These are phyloP conservation scores for Epistrophe grossulariae DNA, from an alignment of 2,888 invertebrate genomes.

Conservation along the genomic window DNA sequence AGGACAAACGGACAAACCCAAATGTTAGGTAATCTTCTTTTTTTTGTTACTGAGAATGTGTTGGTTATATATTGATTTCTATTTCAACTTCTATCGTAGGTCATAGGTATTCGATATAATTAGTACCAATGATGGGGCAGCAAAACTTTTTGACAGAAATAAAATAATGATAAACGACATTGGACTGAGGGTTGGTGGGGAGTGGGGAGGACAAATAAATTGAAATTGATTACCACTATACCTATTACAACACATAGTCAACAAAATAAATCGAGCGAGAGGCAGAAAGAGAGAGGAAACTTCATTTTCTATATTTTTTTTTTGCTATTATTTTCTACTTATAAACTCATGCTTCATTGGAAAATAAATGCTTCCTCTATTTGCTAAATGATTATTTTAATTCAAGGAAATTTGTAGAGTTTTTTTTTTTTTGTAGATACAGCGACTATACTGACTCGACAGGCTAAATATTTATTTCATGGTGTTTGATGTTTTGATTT, in stretches of 20 bases:
- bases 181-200: background rate
- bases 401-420: constrained; percentile 3
- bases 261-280: background rate
- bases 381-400: constrained; percentile 33
- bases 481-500: constrained; percentile 13
- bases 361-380: constrained; percentile 19
- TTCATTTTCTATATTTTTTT: background rate
- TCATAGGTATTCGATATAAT: constrained; percentile 73
- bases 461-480: constrained; percentile 8
- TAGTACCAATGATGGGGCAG: constrained; percentile 71
- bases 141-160: constrained; percentile 74
- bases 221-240: constrained; percentile 69
- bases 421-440: background rate
- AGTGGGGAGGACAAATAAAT: constrained; percentile 50
- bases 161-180: constrained; percentile 74
- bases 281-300: background rate
- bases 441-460: background rate
- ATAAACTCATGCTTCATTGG: constrained; percentile 21
- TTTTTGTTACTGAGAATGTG: constrained; percentile 7
- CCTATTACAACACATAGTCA: background rate
- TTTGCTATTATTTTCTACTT: constrained; percentile 15
- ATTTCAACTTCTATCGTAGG: constrained; percentile 36
- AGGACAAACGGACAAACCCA: constrained; percentile 32
- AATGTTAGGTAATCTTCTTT: constrained; percentile 10
- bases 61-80: constrained; percentile 65